These are phyloP conservation scores for Lota lota DNA, from an alignment of 2,113 vertebrate species.

Conservation along the genomic window DNA sequence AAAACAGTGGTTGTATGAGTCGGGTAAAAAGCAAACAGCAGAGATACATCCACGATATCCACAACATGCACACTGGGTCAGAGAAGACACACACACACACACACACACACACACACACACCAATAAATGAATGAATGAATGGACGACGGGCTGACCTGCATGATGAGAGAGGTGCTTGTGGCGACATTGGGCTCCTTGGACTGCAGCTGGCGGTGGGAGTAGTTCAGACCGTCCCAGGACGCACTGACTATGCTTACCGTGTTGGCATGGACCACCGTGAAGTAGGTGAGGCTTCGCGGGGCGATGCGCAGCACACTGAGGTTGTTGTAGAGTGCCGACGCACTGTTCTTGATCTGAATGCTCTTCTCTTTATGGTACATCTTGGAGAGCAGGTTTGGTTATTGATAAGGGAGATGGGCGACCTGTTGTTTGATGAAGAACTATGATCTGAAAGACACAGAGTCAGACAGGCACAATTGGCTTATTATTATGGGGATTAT, in stretches of 20 bases:
- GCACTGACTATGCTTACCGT: conserved; percentile 82
- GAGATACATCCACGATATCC: no score
- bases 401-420: not conserved
- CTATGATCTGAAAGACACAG: not conserved
- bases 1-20: no score
- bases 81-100: not conserved
- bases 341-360: conserved; percentile 81
- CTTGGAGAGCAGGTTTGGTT: conserved; percentile 15
- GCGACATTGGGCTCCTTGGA: conserved; percentile 78
- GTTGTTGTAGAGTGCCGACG: conserved; percentile 88
- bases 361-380: conserved; percentile 85
- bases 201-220: conserved; percentile 86
- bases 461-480: no score
- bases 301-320: conserved; percentile 81
- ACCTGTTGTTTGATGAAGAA: conserved; percentile 5
- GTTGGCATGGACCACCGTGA: conserved; percentile 83
- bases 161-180: conserved; percentile 79
- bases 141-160: conserved; percentile 74
- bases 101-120: not conserved
- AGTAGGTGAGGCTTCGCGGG: conserved; percentile 72
- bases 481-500: no score
- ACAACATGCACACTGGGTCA: no score
- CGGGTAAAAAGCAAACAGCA: no score
- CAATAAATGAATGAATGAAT: no score
- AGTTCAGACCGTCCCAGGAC: conserved; percentile 76